Base-by-base conservation (phyloP, 1,140 invertebrate species). In the Anoplolepis gracilipes region DNA sequence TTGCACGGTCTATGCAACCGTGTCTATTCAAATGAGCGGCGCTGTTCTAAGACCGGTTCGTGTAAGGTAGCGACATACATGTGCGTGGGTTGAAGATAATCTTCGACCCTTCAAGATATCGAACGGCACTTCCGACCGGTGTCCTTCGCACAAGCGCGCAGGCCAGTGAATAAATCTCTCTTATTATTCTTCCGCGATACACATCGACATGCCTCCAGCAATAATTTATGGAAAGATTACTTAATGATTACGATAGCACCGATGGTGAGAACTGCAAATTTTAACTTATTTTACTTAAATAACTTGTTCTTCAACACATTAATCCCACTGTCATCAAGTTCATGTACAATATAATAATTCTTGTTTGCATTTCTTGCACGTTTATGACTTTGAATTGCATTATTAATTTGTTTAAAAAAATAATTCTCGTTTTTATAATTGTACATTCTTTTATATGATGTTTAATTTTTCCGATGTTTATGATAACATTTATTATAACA, bases 211-310 rank as follows among this genome's bases (percentile, higher is more conserved):
- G 33, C 22, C 39, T 67, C 19, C 2, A 2, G 2, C 1, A 6
- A 6, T 85, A 49, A 85, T 87, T 77, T 64, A 77, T 25, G 13
- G 7, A 0, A 8, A n/a, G 33, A 85, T 90, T 79, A 84, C 55
- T 87, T 85, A 85, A 85, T 25, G 76, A 57, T 89, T 79, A 87
- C 33, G 49, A 39, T 85, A 70, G 57, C 49, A 61, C 19, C 19
- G 1, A 22, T 49, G 28, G 10, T 1, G 4, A 49, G 16, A 49
- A 49, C 6, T 49, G 46, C 19, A 46, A 46, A 3, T 49, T 49
- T 49, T 16, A 1, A 49, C 6, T 49, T 16, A n/a, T 49, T 49
- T 49, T 49, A 16, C 46, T 49, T 6, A 36, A 36, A 36, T 49
- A 49, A 49, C 13, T 49, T 4, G 4, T 49, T 49, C 46, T 49